Evolutionary conservation across 2,888 invertebrate species (phyloP).

Genomic region (Cryptophagus acutangulus): DNA sequence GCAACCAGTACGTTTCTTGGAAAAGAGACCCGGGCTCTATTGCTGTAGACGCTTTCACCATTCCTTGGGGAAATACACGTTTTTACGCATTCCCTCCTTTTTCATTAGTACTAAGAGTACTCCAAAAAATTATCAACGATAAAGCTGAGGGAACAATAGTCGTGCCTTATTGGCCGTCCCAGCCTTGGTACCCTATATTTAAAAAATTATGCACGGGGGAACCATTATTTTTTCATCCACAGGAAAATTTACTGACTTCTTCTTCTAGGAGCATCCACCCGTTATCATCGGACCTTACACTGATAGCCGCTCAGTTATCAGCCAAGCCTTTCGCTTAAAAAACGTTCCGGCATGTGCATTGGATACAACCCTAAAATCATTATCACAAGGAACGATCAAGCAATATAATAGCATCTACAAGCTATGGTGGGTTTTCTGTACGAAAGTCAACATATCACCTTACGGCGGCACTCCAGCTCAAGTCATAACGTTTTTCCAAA

Average conservation of each 20-base stretch:
- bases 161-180: constrained; percentile 10
- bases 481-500: constrained; percentile 18
- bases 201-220: constrained; percentile 6
- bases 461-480: constrained; percentile 7
- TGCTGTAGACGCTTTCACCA: constrained; percentile 31
- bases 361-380: constrained; percentile 21
- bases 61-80: constrained; percentile 13
- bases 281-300: constrained; percentile 9
- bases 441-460: constrained; percentile 11
- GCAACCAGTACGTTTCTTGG: constrained; percentile 23
- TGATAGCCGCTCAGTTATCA: constrained; percentile 28
- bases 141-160: constrained; percentile 13
- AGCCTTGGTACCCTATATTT: constrained; percentile 16
- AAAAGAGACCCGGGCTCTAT: constrained; percentile 23
- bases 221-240: constrained; percentile 4
- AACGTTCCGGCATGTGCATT: constrained; percentile 16
- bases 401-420: constrained; percentile 23
- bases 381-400: constrained; percentile 23
- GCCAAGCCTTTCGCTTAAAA: constrained; percentile 19
- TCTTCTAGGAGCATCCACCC: constrained; percentile 11
- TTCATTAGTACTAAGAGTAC: constrained; percentile 25
- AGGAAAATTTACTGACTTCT: constrained; percentile 10
- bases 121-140: constrained; percentile 34
- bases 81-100: constrained; percentile 27
- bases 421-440: constrained; percentile 26